A percentile compares a stretch with the other conserved stretches of the same genome.
These are phyloP conservation scores for Adelphocoris suturalis DNA, from an alignment of 2,888 invertebrate genomes.

Conservation along the genomic window DNA sequence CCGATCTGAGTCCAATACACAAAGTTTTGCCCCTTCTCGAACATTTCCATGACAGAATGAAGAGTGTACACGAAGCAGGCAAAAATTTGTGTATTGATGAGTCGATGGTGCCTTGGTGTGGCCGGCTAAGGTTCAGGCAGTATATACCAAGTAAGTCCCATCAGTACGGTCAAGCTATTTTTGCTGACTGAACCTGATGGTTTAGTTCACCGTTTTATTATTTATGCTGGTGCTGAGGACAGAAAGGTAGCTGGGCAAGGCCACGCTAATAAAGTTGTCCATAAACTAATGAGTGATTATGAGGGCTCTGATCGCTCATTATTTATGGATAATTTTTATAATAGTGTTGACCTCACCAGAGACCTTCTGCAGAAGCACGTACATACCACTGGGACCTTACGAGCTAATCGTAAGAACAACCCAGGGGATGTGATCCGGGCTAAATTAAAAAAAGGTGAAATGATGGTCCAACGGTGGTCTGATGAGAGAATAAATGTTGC, in stretches of 20 bases:
- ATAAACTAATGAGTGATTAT: slow-evolving; percentile 51
- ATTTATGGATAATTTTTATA: slow-evolving; percentile 68
- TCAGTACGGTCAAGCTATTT: slow-evolving; percentile 78
- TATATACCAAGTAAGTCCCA: slow-evolving; percentile 77
- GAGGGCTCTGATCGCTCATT: slow-evolving; percentile 64
- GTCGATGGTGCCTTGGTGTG: no score
- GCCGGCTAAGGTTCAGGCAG: slow-evolving; percentile 77
- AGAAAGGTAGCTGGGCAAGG: not conserved
- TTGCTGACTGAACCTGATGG: slow-evolving; percentile 77
- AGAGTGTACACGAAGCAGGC: no score
- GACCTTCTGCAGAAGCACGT: no score
- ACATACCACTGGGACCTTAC: no score
- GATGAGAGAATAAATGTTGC: no score
- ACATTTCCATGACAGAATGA: no score
- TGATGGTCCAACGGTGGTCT: slow-evolving; percentile 17
- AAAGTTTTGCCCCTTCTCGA: no score
- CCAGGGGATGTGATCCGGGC: no score
- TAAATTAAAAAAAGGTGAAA: no score
- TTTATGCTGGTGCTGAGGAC: slow-evolving; percentile 75
- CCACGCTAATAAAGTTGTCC: slow-evolving; percentile 14
- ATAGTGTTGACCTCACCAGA: slow-evolving; percentile 67
- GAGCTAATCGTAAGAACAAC: no score
- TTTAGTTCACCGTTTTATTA: slow-evolving; percentile 75
- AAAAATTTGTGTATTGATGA: no score
- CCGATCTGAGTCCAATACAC: no score